phyloP scores from a whole-genome alignment of 2,797 vertebrate genomes.

The Pseudocheirus occidentalis region DNA sequence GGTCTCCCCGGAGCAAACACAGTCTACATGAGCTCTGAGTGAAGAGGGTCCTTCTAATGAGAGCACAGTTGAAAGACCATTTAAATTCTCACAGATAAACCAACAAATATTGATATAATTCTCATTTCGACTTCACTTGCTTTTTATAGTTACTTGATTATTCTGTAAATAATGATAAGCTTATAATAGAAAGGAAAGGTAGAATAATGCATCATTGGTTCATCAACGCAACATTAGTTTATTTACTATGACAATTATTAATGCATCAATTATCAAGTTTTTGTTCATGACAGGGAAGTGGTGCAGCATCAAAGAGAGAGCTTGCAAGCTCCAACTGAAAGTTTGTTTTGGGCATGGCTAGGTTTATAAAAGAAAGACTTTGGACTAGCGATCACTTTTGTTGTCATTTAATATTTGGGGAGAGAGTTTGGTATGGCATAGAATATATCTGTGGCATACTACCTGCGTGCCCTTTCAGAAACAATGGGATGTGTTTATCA shows the following conservation, averaged over 20 bases:
- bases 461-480: background rate
- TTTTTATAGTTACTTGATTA: background rate
- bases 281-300: background rate
- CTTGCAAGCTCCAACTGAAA: background rate
- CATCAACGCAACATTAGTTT: background rate
- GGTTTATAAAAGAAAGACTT: background rate
- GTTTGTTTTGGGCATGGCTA: background rate
- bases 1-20: background rate
- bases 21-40: background rate
- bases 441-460: background rate
- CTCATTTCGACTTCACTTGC: background rate
- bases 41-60: background rate
- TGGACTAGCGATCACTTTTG: background rate
- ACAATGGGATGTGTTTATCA: background rate
- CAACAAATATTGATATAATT: background rate
- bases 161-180: background rate
- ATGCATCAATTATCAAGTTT: background rate
- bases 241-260: background rate
- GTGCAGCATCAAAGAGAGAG: background rate
- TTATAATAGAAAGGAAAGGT: background rate
- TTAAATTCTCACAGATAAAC: background rate
- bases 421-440: background rate
- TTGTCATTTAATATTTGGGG: background rate
- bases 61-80: background rate
- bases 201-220: background rate